Evolutionary conservation across 2,113 vertebrate genomes (phyloP).

Genomic region (Macaca mulatta): DNA sequence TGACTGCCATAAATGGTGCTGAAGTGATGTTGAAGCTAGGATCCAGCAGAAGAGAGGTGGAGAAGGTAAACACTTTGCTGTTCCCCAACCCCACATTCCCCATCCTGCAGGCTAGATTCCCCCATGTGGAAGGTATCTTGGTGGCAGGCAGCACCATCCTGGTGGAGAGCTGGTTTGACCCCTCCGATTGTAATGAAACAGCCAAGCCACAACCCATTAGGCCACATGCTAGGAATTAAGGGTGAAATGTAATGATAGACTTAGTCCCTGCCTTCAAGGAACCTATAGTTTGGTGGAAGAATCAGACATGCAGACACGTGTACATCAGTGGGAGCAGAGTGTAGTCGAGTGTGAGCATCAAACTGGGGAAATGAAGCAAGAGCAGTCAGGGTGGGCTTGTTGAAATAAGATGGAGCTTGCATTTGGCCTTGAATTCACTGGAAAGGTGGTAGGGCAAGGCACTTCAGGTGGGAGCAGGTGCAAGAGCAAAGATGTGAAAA

Average conservation of each 20-base stretch:
- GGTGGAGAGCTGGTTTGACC: background rate
- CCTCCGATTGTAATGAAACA: background rate
- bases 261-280: background rate
- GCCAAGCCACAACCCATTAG: background rate
- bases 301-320: background rate
- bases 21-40: background rate
- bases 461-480: background rate
- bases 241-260: background rate
- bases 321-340: background rate
- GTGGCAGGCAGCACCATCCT: background rate
- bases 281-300: background rate
- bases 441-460: background rate
- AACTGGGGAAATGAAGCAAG: background rate
- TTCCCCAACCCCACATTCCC: background rate
- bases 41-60: background rate
- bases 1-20: background rate
- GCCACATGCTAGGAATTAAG: background rate
- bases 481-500: background rate
- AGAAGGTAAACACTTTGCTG: background rate
- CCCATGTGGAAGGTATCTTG: background rate
- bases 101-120: background rate
- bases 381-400: background rate
- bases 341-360: background rate
- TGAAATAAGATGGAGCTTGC: background rate
- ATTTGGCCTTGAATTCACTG: background rate